Base-by-base conservation (phyloP, 2,113 vertebrate genomes). In the Oxyruncus cristatus region DNA sequence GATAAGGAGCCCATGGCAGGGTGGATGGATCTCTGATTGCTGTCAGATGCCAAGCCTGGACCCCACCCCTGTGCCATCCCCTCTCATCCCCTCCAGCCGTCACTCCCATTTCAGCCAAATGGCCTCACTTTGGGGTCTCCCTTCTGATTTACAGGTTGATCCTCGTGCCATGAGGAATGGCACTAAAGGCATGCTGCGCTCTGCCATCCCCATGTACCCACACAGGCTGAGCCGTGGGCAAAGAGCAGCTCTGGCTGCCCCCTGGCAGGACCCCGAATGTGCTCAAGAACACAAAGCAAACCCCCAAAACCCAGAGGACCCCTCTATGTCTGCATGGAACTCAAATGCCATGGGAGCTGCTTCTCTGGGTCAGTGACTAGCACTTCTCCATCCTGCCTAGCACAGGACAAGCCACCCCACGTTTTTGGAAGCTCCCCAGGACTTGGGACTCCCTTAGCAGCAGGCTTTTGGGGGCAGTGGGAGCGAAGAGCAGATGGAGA, bases 241-340 rank as follows among this genome's bases (percentile, higher is more conserved):
- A 66, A 42, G 37, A 41, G 49, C 32, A 92, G 59, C 42, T 75
- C 56, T 9, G 24, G 21, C 20, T 56, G 47, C 35, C n/a, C 39
- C 28, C 39, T 0, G 0, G 23, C 0, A 5, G 47, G 41, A 61
- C 50, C 41, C 21, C 14, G 1, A 88, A 55, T 2, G 1, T 33
- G 58, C 53, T 33, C 63, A 68, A 33, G n/a, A 78, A 88, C 37
- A 79, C 15, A 77, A 74, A 88, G 52, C 20, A 28, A 22, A 26
- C 7, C 22, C n/a, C 3, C 5, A 24, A 83, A 89, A 32, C 33
- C 15, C 32, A 30, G 56, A 66, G 32, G 6, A 46, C 7, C 14
- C 26, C 32, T 52, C 46, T 41, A 35, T 2, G 15, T 70, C 30
- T 26, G 15, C 33, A 77, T 13, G 44, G 68, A 75, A 35, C 13